Evolutionary conservation across 2,888 invertebrate genomes (phyloP).

Genomic region (Rhorus exstirpatorius): DNA sequence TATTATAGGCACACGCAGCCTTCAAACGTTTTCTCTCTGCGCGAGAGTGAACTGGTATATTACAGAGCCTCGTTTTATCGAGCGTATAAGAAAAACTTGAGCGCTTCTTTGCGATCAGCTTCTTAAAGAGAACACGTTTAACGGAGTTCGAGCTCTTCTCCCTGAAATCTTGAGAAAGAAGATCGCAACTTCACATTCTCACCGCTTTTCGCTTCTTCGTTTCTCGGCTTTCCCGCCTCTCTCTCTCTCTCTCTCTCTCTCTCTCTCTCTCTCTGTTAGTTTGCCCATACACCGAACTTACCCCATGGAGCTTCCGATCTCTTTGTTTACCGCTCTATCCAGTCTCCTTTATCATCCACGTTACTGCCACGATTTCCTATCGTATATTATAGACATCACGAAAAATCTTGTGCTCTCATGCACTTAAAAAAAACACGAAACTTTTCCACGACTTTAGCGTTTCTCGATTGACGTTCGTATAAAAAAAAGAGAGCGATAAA

Average conservation of each 20-base stretch:
- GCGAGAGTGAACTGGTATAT: conserved; percentile 2
- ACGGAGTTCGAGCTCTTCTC: conserved; percentile 47
- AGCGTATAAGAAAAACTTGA: conserved; percentile 67
- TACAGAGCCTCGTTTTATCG: conserved; percentile 55
- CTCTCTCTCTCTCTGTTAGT: conserved; percentile 37
- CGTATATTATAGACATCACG: conserved; percentile 42
- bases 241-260: conserved; percentile 6
- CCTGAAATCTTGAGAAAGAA: conserved; percentile 39
- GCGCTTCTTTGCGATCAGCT: conserved; percentile 57
- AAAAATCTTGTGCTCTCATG: conserved; percentile 51
- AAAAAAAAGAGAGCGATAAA: conserved; percentile 29
- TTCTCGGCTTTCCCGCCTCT: conserved; percentile 23
- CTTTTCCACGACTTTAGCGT: conserved; percentile 56
- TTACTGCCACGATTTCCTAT: conserved; percentile 40
- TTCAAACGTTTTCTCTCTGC: conserved; percentile 20
- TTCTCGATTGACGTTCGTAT: conserved; percentile 36
- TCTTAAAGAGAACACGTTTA: conserved; percentile 69
- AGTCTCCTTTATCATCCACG: conserved; percentile 58
- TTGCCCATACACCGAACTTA: conserved; percentile 63
- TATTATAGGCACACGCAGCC: conserved; percentile 48
- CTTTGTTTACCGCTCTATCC: conserved; percentile 68
- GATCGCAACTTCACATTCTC: conserved; percentile 60
- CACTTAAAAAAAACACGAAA: conserved; percentile 52
- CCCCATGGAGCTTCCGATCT: conserved; percentile 61
- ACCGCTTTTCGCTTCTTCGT: conserved; percentile 48